phyloP scores from a whole-genome alignment of 2,888 invertebrate genomes.

The Melipona beecheii region DNA sequence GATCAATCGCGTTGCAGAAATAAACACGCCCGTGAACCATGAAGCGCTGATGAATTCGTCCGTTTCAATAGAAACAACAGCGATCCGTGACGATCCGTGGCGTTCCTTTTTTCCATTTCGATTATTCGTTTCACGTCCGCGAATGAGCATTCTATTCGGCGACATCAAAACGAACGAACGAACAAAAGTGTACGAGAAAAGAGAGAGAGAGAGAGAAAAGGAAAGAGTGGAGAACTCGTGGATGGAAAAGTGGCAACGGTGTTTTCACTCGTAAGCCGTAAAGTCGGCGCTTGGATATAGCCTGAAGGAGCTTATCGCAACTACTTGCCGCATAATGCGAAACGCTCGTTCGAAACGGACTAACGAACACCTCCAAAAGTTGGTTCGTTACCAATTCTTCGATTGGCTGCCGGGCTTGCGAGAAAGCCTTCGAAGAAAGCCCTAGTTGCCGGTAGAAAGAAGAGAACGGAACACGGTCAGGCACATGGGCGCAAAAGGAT shows the following conservation, averaged over 20 bases:
- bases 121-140: neutral
- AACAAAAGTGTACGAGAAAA: neutral
- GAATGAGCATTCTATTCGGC: neutral
- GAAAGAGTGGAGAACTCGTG: neutral
- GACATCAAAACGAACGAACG: neutral
- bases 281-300: constrained; percentile 40
- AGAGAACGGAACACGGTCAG: neutral
- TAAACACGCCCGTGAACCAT: constrained; percentile 16
- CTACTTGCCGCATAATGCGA: constrained; percentile 44
- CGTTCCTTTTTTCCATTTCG: neutral
- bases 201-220: too few species aligned
- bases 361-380: constrained; percentile 56
- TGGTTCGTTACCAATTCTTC: constrained; percentile 60
- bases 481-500: neutral
- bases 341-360: constrained; percentile 44
- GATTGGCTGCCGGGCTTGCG: constrained; percentile 37
- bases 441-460: neutral
- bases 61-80: neutral
- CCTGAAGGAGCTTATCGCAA: constrained; percentile 58
- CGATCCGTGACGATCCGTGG: neutral
- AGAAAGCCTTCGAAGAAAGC: constrained; percentile 9
- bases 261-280: constrained; percentile 30
- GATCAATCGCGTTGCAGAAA: constrained; percentile 39
- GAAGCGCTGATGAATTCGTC: constrained; percentile 12
- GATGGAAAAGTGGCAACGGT: neutral